phyloP scores from a whole-genome alignment of 2,113 vertebrate genomes.

The Grantiella picta region DNA sequence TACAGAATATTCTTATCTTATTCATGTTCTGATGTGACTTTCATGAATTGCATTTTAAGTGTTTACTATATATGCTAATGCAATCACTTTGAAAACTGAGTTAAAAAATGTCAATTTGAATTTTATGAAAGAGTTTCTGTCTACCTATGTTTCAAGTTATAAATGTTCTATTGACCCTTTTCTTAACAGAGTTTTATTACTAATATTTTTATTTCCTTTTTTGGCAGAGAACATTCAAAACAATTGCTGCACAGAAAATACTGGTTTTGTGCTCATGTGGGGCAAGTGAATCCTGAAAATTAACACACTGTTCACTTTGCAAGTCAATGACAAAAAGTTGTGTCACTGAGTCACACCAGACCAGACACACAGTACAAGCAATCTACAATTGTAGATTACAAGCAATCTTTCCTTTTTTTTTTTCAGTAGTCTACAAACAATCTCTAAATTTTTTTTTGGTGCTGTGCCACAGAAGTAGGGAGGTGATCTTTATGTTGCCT shows the following conservation, averaged over 20 bases:
- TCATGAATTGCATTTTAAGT: neutral
- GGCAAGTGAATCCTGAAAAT: neutral
- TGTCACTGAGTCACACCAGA: neutral
- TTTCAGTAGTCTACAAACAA: neutral
- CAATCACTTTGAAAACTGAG: neutral
- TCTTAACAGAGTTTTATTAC: neutral
- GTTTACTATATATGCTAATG: neutral
- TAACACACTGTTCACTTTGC: neutral
- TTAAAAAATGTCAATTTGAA: neutral
- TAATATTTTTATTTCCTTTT: neutral
- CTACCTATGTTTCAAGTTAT: neutral
- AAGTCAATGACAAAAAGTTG: neutral
- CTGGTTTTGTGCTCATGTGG: fast-evolving
- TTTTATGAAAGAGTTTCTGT: neutral
- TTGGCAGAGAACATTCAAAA: neutral
- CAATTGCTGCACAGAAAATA: neutral
- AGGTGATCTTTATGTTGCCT: neutral
- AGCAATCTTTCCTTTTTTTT: neutral
- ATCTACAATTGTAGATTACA: too few relatives aligned
- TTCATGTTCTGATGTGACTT: neutral
- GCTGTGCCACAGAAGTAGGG: neutral
- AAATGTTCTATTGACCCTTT: neutral
- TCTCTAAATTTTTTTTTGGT: neutral
- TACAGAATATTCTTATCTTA: neutral
- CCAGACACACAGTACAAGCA: neutral